Percentiles rank a stretch among this genome's conserved stretches.
Evolutionary conservation across 2,797 vertebrate species (phyloP).

Genomic region (Acanthurus tractus): DNA sequence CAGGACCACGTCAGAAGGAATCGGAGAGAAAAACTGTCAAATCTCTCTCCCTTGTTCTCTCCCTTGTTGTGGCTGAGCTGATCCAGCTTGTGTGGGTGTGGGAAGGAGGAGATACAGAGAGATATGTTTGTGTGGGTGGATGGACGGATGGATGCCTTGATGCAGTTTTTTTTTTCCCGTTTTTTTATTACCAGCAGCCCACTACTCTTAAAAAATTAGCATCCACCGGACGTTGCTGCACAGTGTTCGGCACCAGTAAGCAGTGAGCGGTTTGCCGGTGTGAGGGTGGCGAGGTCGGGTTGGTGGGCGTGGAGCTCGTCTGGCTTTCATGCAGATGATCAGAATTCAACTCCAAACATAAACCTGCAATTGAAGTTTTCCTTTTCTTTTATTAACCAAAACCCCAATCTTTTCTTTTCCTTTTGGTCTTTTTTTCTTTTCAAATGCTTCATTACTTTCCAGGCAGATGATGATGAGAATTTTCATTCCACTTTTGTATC

Average conservation of each 20-base stretch:
- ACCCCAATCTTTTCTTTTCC: too few relatives aligned
- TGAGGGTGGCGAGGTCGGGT: not conserved
- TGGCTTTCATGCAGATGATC: not conserved
- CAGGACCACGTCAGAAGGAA: conserved; percentile 36
- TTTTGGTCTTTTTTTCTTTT: too few relatives aligned
- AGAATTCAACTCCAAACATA: not conserved
- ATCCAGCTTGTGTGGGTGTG: conserved; percentile 34
- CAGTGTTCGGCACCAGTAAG: too few relatives aligned
- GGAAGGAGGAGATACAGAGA: conserved; percentile 15
- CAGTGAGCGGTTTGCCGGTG: not conserved
- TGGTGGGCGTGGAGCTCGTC: not conserved
- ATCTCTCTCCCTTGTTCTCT: conserved; percentile 6
- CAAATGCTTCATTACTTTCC: not conserved
- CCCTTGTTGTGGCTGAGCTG: conserved; percentile 5
- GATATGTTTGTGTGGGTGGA: conserved; percentile 17
- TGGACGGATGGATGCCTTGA: conserved; percentile 15
- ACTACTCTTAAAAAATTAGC: not conserved
- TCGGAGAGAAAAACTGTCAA: conserved; percentile 28
- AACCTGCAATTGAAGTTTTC: not conserved
- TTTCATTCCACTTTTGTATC: not conserved
- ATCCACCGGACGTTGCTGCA: not conserved
- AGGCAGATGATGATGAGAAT: not conserved
- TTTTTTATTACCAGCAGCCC: not conserved
- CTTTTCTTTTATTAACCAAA: not conserved
- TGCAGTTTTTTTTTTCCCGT: conserved; percentile 13